A percentile compares a stretch with the other conserved stretches of the same genome.
phyloP scores from a whole-genome alignment of 1,140 invertebrate species.

The Bradynema listronoti region DNA sequence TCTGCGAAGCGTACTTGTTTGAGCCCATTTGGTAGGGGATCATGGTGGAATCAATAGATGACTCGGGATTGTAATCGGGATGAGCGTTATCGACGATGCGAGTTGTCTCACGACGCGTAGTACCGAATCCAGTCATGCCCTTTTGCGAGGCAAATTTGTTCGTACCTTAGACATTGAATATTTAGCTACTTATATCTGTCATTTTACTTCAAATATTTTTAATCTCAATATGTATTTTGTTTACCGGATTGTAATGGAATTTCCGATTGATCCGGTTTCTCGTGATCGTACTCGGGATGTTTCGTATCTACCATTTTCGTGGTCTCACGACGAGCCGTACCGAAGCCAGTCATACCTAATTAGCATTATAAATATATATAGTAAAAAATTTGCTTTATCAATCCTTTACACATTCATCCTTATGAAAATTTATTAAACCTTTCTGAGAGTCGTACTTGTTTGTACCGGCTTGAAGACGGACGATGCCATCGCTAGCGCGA shows the following conservation, averaged over 20 bases:
- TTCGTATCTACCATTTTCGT: slow-evolving; percentile 55
- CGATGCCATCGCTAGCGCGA: slow-evolving; percentile 54
- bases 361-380: background rate
- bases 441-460: slow-evolving; percentile 55
- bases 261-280: slow-evolving; percentile 51
- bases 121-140: slow-evolving; percentile 57
- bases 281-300: slow-evolving; percentile 55
- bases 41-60: slow-evolving; percentile 38
- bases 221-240: background rate
- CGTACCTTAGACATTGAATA: slow-evolving; percentile 27
- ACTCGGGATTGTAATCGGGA: slow-evolving; percentile 49
- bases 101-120: slow-evolving; percentile 53
- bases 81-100: slow-evolving; percentile 47
- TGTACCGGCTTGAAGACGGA: slow-evolving; percentile 57
- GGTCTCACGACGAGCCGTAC: slow-evolving; percentile 56
- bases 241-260: slow-evolving; percentile 52
- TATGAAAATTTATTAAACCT: slow-evolving; percentile 48
- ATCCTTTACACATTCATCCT: too few relatives aligned
- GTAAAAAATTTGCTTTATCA: background rate
- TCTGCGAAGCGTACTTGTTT: slow-evolving; percentile 58
- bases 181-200: background rate
- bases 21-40: slow-evolving; percentile 58
- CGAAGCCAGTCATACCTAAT: slow-evolving; percentile 43
- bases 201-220: slow-evolving; percentile 4
- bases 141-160: slow-evolving; percentile 58